phyloP scores from a whole-genome alignment of 2,888 invertebrate species.

The Ichneumoninae sp. region DNA sequence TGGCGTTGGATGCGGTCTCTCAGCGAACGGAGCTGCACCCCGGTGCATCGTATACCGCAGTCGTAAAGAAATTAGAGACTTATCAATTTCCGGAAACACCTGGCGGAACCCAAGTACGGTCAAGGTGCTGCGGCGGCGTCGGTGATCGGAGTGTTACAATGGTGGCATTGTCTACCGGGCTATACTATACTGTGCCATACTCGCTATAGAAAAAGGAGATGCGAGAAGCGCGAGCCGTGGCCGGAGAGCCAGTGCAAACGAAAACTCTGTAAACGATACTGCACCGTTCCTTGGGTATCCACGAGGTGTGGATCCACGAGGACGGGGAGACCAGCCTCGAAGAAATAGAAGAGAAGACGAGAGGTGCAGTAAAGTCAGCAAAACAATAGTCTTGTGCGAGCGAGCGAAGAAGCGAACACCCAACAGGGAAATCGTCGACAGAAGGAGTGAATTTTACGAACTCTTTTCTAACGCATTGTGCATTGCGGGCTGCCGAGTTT shows the following conservation, averaged over 20 bases:
- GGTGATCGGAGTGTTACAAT: constrained; percentile 71
- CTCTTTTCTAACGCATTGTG: constrained; percentile 69
- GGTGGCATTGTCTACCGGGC: constrained; percentile 66
- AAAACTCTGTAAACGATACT: constrained; percentile 67
- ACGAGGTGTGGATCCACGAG: constrained; percentile 33
- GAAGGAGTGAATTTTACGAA: constrained; percentile 79
- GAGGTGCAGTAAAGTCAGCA: constrained; percentile 73
- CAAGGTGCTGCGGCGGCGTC: constrained; percentile 66
- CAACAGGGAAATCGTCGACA: constrained; percentile 71
- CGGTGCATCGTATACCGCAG: constrained; percentile 67
- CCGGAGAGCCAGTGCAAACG: constrained; percentile 64
- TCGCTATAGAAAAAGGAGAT: constrained; percentile 23
- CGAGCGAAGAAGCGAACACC: constrained; percentile 58
- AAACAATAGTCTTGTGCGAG: constrained; percentile 70
- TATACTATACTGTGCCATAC: constrained; percentile 18
- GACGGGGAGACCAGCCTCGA: constrained; percentile 51
- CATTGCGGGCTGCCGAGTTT: constrained; percentile 51
- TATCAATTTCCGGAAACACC: constrained; percentile 82
- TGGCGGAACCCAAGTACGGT: constrained; percentile 75
- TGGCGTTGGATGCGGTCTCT: constrained; percentile 54
- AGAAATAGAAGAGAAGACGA: constrained; percentile 9
- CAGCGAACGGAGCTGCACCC: constrained; percentile 47
- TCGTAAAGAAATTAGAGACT: constrained; percentile 81
- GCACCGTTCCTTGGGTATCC: constrained; percentile 42
- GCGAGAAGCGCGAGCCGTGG: constrained; percentile 52